phyloP scores from a whole-genome alignment of 2,888 invertebrate species.

The Furcula furcula region DNA sequence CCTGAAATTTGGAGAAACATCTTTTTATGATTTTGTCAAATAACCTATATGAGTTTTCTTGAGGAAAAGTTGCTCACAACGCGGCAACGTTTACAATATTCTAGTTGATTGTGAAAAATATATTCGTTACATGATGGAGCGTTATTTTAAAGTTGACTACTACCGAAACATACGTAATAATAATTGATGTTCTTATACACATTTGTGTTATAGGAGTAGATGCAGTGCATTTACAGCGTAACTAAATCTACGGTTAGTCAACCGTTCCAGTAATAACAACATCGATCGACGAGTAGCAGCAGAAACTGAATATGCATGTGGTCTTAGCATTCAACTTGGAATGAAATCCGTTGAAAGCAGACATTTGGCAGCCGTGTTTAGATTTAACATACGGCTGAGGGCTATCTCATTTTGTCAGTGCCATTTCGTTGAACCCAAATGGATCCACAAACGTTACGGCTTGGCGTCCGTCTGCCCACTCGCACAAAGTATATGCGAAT shows the following conservation, averaged over 20 bases:
- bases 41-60: too few relatives aligned
- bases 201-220: too few relatives aligned
- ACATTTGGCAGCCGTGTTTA: constrained; percentile 17
- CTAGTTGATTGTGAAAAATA: too few relatives aligned
- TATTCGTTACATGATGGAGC: too few relatives aligned
- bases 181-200: too few relatives aligned
- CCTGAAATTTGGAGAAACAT: constrained; percentile 51
- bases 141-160: too few relatives aligned
- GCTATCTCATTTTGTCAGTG: constrained; percentile 28
- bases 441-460: constrained; percentile 36
- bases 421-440: constrained; percentile 31
- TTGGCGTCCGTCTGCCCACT: constrained; percentile 19
- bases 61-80: too few relatives aligned
- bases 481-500: constrained; percentile 29
- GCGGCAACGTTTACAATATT: too few relatives aligned
- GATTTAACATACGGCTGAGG: constrained; percentile 24
- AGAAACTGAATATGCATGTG: constrained; percentile 14
- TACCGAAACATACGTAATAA: too few relatives aligned
- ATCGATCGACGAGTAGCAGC: constrained; percentile 8
- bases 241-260: not conserved
- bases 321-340: constrained; percentile 13
- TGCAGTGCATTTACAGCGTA: too few relatives aligned
- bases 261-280: constrained; percentile 5
- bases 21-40: not conserved
- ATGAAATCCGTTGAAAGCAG: constrained; percentile 31